phyloP scores from a whole-genome alignment of 1,140 invertebrate species.

The Zeugodacus cucurbitae region DNA sequence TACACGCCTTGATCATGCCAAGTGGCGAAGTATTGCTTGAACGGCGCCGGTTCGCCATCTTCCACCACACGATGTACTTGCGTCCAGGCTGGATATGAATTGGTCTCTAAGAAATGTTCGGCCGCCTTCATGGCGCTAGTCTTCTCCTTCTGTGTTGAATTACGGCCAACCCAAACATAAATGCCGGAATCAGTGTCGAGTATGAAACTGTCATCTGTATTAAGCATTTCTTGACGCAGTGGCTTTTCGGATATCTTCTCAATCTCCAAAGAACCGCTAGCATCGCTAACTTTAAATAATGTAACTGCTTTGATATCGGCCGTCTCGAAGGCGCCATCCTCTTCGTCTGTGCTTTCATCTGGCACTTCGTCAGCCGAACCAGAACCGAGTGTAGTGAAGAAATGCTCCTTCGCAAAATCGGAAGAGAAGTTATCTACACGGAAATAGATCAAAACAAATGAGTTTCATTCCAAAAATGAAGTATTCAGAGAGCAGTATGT shows the following conservation, averaged over 20 bases:
- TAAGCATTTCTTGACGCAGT: slow-evolving; percentile 76
- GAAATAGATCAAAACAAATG: slow-evolving; percentile 32
- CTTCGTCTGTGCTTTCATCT: slow-evolving; percentile 74
- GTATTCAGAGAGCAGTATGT: no score
- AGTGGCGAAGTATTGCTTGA: slow-evolving; percentile 82
- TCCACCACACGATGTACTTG: slow-evolving; percentile 77
- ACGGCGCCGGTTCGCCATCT: slow-evolving; percentile 78
- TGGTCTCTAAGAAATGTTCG: slow-evolving; percentile 75
- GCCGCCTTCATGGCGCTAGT: slow-evolving; percentile 81
- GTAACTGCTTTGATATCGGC: slow-evolving; percentile 70
- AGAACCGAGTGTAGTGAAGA: slow-evolving; percentile 79
- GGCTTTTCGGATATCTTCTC: slow-evolving; percentile 76
- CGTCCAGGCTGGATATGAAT: slow-evolving; percentile 86
- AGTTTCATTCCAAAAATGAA: no score
- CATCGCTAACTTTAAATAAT: slow-evolving; percentile 79
- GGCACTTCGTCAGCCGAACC: slow-evolving; percentile 75
- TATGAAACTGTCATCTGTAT: slow-evolving; percentile 86
- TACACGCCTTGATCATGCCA: slow-evolving; percentile 77
- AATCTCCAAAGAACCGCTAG: slow-evolving; percentile 73
- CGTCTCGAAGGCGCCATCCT: slow-evolving; percentile 74
- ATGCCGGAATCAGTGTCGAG: slow-evolving; percentile 83
- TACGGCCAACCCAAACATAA: slow-evolving; percentile 88
- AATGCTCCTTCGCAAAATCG: slow-evolving; percentile 72
- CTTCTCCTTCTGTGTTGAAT: slow-evolving; percentile 81
- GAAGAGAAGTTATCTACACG: slow-evolving; percentile 72